Conservation (phyloP, 2,797 vertebrate genomes). For the Neosalanx taihuensis region DNA sequence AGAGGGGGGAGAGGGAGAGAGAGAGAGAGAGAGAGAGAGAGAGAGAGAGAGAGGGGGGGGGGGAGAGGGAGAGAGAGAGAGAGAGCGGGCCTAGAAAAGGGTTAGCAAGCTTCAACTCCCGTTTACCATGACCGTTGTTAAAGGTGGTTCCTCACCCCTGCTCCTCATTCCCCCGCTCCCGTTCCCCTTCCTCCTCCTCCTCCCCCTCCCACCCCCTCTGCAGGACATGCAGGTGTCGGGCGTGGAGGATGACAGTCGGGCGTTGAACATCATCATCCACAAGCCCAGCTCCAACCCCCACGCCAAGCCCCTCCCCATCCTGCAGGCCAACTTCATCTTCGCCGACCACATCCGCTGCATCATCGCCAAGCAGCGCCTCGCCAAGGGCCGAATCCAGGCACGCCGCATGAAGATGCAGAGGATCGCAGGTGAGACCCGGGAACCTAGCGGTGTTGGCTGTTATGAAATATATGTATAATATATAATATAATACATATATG, state of each 20-base stretch:
- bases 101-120: too few relatives aligned
- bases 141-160: too few relatives aligned
- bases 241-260: constrained; percentile 95
- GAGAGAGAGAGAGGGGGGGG: background rate
- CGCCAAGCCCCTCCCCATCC: constrained; percentile 95
- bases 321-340: constrained; percentile 95
- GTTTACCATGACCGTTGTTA: too few relatives aligned
- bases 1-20: background rate
- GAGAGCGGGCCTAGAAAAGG: too few relatives aligned
- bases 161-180: too few relatives aligned
- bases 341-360: constrained; percentile 98
- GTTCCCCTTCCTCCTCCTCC: background rate
- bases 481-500: too few relatives aligned
- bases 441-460: background rate
- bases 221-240: constrained; percentile 99
- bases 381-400: constrained; percentile 95
- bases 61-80: too few relatives aligned
- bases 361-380: constrained; percentile 95
- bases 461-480: too few relatives aligned
- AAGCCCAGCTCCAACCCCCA: constrained; percentile 96
- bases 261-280: constrained; percentile 93
- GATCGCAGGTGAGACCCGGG: constrained; percentile 82
- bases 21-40: background rate
- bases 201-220: background rate
- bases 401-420: constrained; percentile 98